Evolutionary conservation across 2,797 vertebrate species (phyloP), one percentile per base, ranked within the genome.

Genomic region (Macropodus opercularis): DNA sequence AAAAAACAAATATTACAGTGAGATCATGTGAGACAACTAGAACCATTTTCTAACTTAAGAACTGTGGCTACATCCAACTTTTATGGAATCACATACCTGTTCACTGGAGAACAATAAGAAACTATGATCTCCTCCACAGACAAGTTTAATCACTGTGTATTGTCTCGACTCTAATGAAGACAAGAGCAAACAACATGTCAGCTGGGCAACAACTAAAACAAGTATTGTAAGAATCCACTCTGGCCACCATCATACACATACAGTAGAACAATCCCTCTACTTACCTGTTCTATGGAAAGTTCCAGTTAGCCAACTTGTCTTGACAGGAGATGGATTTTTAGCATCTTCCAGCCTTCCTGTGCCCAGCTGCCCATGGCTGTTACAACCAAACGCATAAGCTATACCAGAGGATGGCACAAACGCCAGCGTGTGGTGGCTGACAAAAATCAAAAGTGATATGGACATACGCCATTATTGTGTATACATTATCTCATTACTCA

Each of bases 301-400:
- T 75, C 89, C 89, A 63, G 85, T 87, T 57, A 94, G 85, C 59
- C 92, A 94, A 75, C 84, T 88, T 52, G 93, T 93, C 69, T 94
- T 94, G 52, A 98, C 92, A 2, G 95, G 93, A 83, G 91, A 93
- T 10, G 95, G 96, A 75, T 93, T 95, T 65, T 91, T 94, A 15
- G 93, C 85, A 5, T 95, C 94, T 32, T 91, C 92, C 40, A 85
- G 91, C 48, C 86, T 87, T 54, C 96, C 97, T 0, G 91, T 95
- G 64, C 96, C 97, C 51, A 99, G 91, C 76, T 98, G 96, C 36
- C 97, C 97, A 44, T 93, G 90, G 74, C 90, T 90, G 85, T 98
- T 98, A 82, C 95, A 95, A 64, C 96, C 97, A 79, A 99, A 99
- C 29, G 97, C 94, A 83, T 97, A 97, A 86, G 98, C 93, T 79